Conservation (phyloP, 2,113 vertebrate species). For the Corythornis madagascariensis region DNA sequence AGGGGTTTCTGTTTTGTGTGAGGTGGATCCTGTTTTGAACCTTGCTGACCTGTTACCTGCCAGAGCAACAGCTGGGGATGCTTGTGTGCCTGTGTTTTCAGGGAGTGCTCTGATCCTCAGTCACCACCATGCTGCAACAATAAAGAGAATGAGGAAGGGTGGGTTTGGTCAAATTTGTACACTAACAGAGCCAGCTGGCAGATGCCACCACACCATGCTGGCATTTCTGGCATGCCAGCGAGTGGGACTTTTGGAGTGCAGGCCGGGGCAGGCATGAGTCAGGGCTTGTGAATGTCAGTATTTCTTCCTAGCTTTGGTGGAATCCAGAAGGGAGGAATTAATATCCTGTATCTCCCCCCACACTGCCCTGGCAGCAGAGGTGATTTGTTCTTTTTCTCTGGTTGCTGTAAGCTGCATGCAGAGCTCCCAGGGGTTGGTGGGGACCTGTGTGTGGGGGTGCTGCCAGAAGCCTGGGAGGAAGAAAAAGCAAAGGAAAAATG, state of each 20-base stretch:
- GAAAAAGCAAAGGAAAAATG: background rate
- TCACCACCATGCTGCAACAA: background rate
- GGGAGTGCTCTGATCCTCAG: background rate
- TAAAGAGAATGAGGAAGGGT: background rate
- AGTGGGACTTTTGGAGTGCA: background rate
- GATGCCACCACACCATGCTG: background rate
- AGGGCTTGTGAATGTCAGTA: background rate
- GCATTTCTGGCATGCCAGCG: background rate
- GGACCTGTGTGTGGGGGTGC: background rate
- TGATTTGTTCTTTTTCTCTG: background rate
- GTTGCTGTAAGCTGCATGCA: background rate
- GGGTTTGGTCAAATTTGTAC: background rate
- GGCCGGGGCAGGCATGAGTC: background rate
- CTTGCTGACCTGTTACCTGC: background rate
- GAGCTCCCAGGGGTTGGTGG: background rate
- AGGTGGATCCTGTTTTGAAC: background rate
- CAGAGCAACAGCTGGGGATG: rapidly evolving
- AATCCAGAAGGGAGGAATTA: slow-evolving; percentile 9
- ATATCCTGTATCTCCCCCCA: background rate
- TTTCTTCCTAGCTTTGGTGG: background rate
- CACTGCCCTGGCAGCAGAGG: background rate
- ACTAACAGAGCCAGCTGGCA: background rate
- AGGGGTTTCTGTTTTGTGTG: background rate
- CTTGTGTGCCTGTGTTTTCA: background rate
- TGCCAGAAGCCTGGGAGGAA: background rate